These are phyloP conservation scores for Pachydiplax longipennis DNA, from an alignment of 2,888 invertebrate species.

Conservation along the genomic window DNA sequence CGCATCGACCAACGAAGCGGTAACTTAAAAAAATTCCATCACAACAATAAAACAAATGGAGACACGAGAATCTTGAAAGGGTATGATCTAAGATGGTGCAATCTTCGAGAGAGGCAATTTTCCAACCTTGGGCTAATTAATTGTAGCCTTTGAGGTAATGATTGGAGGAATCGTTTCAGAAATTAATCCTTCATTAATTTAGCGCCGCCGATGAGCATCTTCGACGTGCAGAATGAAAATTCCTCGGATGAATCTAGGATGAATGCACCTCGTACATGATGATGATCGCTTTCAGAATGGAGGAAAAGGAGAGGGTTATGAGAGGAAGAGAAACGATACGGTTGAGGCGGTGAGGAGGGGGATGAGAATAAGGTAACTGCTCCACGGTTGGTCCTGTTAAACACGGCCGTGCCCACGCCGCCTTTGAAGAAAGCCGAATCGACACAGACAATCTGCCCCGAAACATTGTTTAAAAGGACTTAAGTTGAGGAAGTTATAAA, in stretches of 20 bases:
- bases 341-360: neutral
- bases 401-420: neutral
- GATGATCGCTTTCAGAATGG: neutral
- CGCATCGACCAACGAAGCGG: too few species aligned
- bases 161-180: neutral
- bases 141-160: neutral
- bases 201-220: too few species aligned
- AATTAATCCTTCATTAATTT: neutral
- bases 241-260: neutral
- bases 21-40: too few species aligned
- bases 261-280: too few species aligned
- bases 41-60: neutral
- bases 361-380: neutral
- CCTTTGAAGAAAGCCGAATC: neutral
- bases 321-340: neutral
- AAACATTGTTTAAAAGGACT: neutral
- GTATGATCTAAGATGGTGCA: neutral
- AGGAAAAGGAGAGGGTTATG: neutral
- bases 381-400: neutral
- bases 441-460: neutral
- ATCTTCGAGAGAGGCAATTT: neutral
- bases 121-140: neutral
- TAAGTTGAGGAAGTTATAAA: neutral
- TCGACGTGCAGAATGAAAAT: neutral
- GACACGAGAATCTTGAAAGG: neutral